These are phyloP conservation scores for Tenthredo livida DNA, from an alignment of 2,888 invertebrate species.

Conservation along the genomic window DNA sequence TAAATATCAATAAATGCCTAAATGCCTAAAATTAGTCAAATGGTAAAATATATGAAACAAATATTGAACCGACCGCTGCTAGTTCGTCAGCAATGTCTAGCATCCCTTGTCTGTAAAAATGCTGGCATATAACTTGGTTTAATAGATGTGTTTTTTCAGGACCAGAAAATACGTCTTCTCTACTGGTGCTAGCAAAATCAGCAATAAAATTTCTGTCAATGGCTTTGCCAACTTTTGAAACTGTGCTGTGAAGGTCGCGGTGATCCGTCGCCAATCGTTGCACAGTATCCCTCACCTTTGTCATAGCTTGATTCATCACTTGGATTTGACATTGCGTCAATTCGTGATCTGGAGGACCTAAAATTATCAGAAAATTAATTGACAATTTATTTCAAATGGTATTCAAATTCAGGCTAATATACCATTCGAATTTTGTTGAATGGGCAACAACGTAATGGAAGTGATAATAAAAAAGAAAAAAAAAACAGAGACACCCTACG, in stretches of 20 bases:
- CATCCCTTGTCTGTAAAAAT: slow-evolving; percentile 96
- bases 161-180: slow-evolving; percentile 90
- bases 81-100: slow-evolving; percentile 94
- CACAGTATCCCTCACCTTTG: slow-evolving; percentile 90
- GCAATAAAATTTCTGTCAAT: slow-evolving; percentile 97
- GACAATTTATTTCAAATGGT: too few species aligned
- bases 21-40: neutral
- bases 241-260: slow-evolving; percentile 88
- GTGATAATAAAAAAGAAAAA: too few species aligned
- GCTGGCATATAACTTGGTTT: slow-evolving; percentile 96
- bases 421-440: neutral
- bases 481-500: neutral
- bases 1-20: slow-evolving; percentile 34
- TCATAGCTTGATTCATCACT: slow-evolving; percentile 87
- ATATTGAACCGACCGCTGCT: slow-evolving; percentile 79
- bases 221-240: slow-evolving; percentile 97
- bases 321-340: slow-evolving; percentile 86
- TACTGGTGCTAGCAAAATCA: slow-evolving; percentile 93
- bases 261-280: slow-evolving; percentile 93
- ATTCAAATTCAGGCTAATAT: too few species aligned
- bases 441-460: neutral
- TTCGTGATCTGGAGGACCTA: slow-evolving; percentile 85
- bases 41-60: neutral
- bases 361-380: neutral
- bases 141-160: slow-evolving; percentile 85